phyloP scores from a whole-genome alignment of 37 sponge, comb jelly and placozoan species.

The Petrosia ficiformis region DNA sequence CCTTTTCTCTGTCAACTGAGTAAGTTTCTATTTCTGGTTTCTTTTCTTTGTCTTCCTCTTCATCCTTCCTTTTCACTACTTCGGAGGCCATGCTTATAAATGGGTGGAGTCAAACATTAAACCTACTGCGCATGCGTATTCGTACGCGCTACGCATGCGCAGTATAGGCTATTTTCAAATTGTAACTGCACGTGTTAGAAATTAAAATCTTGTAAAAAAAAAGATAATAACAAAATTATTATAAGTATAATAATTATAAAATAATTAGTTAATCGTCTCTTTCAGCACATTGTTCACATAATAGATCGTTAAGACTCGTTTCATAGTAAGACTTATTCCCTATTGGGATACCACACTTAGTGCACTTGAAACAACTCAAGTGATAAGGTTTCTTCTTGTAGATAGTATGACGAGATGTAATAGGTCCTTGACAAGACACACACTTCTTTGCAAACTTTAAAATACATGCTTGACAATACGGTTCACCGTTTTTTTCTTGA shows the following conservation, averaged over 20 bases:
- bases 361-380: constrained; percentile 26
- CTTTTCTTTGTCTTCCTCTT: background rate
- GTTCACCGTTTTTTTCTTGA: constrained; percentile 29
- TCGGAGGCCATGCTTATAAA: too few species aligned
- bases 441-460: constrained; percentile 33
- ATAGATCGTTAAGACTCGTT: background rate
- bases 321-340: background rate
- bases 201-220: too few species aligned
- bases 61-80: too few species aligned
- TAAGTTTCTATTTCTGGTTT: background rate
- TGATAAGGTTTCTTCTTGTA: constrained; percentile 27
- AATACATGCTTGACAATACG: constrained; percentile 32
- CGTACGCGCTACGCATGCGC: too few species aligned
- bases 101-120: too few species aligned
- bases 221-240: too few species aligned
- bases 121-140: too few species aligned
- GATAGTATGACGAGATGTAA: constrained; percentile 20
- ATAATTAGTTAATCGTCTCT: too few species aligned
- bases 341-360: constrained; percentile 10
- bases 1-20: constrained; percentile 73
- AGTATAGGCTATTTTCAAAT: too few species aligned
- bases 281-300: constrained; percentile 10
- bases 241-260: too few species aligned
- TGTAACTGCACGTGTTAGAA: too few species aligned
- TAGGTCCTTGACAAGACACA: constrained; percentile 32